Evolutionary conservation across 1,140 invertebrate genomes (phyloP).

Genomic region (Euura saliciscinereae): DNA sequence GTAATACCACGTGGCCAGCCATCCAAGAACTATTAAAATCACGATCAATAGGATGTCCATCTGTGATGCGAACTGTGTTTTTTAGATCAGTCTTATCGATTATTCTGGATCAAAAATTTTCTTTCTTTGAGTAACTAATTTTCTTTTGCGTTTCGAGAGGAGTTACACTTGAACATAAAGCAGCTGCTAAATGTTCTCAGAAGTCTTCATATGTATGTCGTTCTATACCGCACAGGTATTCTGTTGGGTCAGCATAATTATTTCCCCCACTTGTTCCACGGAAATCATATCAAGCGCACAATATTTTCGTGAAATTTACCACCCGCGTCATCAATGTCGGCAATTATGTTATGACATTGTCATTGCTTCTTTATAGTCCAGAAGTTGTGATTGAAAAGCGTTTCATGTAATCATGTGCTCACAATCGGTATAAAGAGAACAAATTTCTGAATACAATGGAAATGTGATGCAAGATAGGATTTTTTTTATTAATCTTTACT

Average conservation of each 20-base stretch:
- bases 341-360: too few species aligned
- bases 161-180: constrained; percentile 7
- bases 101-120: neutral
- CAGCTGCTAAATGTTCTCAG: too few species aligned
- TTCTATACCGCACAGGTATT: neutral
- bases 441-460: too few species aligned
- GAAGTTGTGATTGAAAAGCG: too few species aligned
- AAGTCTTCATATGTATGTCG: too few species aligned
- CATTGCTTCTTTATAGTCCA: too few species aligned
- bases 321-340: too few species aligned
- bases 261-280: neutral
- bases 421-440: too few species aligned
- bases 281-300: neutral
- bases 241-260: neutral
- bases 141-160: constrained; percentile 10
- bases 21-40: constrained; percentile 17
- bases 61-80: neutral
- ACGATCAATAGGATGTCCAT: constrained; percentile 18
- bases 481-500: too few species aligned
- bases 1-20: constrained; percentile 46
- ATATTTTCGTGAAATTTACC: too few species aligned
- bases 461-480: too few species aligned
- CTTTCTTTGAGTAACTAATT: neutral
- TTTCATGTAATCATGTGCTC: too few species aligned
- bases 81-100: neutral